Evolutionary conservation across 2,888 invertebrate species (phyloP), one percentile per base, ranked within the genome.

Genomic region (Conops quadrifasciatus): DNA sequence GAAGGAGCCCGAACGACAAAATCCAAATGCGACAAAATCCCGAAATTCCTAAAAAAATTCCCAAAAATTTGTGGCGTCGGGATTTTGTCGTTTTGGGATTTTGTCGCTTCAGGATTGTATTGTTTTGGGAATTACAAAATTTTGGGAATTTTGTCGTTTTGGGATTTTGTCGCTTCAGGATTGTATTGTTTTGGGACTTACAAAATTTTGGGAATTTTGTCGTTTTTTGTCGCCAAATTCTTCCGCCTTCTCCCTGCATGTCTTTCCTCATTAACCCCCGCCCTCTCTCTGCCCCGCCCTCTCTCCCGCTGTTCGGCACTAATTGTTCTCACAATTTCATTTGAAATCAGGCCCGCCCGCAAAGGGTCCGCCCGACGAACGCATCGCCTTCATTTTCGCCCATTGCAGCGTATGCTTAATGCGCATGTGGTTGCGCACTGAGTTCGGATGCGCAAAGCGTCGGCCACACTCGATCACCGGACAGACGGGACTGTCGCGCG

Each of bases 401-500:
- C 94, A 94, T 83, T 93, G 92, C 77, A 89, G 87, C 63, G 92
- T 90, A 86, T 94, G 94, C 86, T 94, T 94, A 81, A 92, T 89
- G 79, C 94, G 88, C 94, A 94, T 94, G 87, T 94, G 94, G 88
- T 94, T 94, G 80, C 94, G 89, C 77, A 94, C 94, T 72, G 94
- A 94, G 87, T 94, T 94, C 74, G 94, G 94, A 87, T 94, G 94
- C 74, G 92, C 90, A 86, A 94, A 94, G 78, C 89, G 88, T 75
- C 92, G 89, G 69, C 91, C 91, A 86, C 94, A 94, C 76, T 90
- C 88, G 72, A 90, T 87, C 70, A 94, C 94, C 53, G 94, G 94
- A 87, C 94, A 94, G 76, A 90, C 89, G 76, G 92, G 92, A 84
- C 93, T 93, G 87, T 94, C 94, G 80, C 93, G 90, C 74, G 94